Evolutionary conservation across 1,140 invertebrate genomes (phyloP).

Genomic region (Drosophila pallidifrons): DNA sequence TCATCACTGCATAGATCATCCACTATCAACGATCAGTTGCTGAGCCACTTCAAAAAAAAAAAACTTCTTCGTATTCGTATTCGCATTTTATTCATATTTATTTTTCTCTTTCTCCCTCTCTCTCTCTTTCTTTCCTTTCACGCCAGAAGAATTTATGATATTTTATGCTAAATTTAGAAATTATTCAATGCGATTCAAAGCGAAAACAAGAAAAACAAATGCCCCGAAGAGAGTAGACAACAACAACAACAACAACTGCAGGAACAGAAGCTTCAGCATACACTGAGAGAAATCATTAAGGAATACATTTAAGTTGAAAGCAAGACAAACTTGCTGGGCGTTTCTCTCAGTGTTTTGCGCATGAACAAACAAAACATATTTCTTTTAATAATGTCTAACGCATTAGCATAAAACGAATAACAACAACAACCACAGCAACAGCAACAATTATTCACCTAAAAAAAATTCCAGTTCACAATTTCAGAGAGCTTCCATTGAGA

Average conservation of each 20-base stretch:
- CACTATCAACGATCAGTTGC: constrained; percentile 1
- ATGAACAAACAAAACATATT: constrained; percentile 31
- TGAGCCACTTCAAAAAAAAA: neutral
- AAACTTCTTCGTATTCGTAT: neutral
- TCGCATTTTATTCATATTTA: constrained; percentile 56
- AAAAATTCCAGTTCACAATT: constrained; percentile 72
- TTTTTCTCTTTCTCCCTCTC: constrained; percentile 44
- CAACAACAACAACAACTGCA: constrained; percentile 11
- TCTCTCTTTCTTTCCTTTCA: constrained; percentile 29
- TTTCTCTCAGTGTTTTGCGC: constrained; percentile 14
- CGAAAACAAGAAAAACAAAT: constrained; percentile 54
- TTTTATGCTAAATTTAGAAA: constrained; percentile 79
- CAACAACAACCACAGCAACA: constrained; percentile 31
- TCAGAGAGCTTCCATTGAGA: constrained; percentile 71
- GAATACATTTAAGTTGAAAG: neutral
- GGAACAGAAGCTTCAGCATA: constrained; percentile 20
- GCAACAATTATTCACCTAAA: constrained; percentile 72
- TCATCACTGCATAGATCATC: neutral
- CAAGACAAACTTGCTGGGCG: neutral
- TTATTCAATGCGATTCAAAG: constrained; percentile 70
- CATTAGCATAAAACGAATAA: constrained; percentile 71
- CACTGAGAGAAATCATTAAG: neutral
- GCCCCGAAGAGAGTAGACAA: constrained; percentile 55
- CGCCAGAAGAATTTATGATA: constrained; percentile 56
- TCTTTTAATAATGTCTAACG: constrained; percentile 23